Conservation (phyloP, 2,113 vertebrate species). For the Pluvialis apricaria region DNA sequence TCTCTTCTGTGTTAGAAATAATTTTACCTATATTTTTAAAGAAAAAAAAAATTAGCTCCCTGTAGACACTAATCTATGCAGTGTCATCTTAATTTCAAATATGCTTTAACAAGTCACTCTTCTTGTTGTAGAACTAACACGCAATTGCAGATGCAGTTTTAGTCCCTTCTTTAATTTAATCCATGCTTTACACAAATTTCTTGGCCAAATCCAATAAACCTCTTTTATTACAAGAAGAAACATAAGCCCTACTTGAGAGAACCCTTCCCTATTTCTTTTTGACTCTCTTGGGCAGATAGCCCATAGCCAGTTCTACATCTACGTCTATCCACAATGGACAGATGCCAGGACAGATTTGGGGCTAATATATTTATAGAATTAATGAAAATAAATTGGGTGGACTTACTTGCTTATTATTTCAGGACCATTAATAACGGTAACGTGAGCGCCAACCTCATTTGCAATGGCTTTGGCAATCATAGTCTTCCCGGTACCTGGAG, state of each 20-base stretch:
- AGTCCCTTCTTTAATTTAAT: not conserved
- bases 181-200: not conserved
- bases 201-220: not conserved
- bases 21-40: not conserved
- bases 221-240: not conserved
- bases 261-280: not conserved
- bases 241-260: not conserved
- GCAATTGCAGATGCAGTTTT: not conserved
- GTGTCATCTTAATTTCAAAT: not conserved
- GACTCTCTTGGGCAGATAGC: not conserved
- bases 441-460: slow-evolving; percentile 86
- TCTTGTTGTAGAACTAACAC: not conserved
- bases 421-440: slow-evolving; percentile 92
- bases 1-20: not conserved
- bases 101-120: not conserved
- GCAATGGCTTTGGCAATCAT: slow-evolving; percentile 94
- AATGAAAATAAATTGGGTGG: not conserved
- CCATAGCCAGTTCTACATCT: not conserved
- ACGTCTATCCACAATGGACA: not conserved
- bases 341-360: not conserved
- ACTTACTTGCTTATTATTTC: slow-evolving; percentile 99
- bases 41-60: not conserved
- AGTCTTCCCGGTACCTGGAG: slow-evolving; percentile 95
- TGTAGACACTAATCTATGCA: not conserved
- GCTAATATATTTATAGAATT: not conserved